These are phyloP conservation scores for Leptinotarsa undecemlineata DNA, from an alignment of 1,140 invertebrate genomes.

Conservation along the genomic window DNA sequence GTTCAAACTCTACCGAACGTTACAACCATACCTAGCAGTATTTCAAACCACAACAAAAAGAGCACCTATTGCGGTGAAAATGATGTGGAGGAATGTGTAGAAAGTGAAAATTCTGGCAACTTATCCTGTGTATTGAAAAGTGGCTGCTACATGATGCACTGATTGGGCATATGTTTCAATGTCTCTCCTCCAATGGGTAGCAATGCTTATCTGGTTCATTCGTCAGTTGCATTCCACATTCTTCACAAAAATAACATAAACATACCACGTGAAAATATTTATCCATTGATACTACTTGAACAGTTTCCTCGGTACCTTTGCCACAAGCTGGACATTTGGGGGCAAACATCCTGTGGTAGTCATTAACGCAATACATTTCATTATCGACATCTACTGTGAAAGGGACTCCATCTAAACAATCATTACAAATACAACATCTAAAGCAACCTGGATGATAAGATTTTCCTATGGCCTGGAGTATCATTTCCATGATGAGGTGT, in stretches of 20 bases:
- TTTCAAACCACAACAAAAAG: neutral
- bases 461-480: conserved; percentile 98
- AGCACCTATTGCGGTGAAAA: neutral
- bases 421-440: conserved; percentile 95
- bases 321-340: conserved; percentile 96
- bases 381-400: conserved; percentile 98
- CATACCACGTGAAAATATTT: conserved; percentile 99
- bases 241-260: conserved; percentile 97
- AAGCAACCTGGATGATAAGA: conserved; percentile 99
- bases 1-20: neutral
- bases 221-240: conserved; percentile 94
- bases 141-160: conserved; percentile 67
- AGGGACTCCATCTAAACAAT: conserved; percentile 96
- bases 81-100: neutral
- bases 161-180: conserved; percentile 67
- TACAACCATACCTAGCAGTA: neutral
- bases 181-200: conserved; percentile 87
- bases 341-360: conserved; percentile 97
- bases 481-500: conserved; percentile 99
- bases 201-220: conserved; percentile 96
- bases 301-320: conserved; percentile 96
- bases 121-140: conserved; percentile 80
- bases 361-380: conserved; percentile 98
- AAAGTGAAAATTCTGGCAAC: conserved; percentile 23
- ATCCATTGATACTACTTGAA: conserved; percentile 96